Evolutionary conservation across 2,113 vertebrate species (phyloP).

Genomic region (Setophaga petechia): DNA sequence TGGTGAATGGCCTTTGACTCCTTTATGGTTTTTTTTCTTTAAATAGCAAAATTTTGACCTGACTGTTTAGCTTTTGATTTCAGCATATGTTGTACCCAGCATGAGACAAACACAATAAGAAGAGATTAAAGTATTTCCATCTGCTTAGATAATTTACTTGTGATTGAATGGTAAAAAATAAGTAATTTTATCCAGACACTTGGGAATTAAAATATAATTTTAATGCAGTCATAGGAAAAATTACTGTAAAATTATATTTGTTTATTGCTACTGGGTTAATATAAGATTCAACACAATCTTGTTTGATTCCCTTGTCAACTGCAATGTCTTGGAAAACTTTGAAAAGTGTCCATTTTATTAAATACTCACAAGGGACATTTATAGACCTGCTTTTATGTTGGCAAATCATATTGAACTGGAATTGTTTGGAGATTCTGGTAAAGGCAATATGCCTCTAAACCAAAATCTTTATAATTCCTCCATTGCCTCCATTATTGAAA

Average conservation of each 20-base stretch:
- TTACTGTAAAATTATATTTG: not conserved
- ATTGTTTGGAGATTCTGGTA: not conserved
- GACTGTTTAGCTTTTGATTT: not conserved
- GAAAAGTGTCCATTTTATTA: not conserved
- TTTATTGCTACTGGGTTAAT: not conserved
- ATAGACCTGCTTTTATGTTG: not conserved
- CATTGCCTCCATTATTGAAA: not conserved
- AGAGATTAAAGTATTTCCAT: not conserved
- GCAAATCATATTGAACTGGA: not conserved
- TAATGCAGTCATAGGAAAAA: not conserved
- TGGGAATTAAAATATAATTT: not conserved
- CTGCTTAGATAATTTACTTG: not conserved
- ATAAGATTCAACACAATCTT: not conserved
- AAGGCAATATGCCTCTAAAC: not conserved
- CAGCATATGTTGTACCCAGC: not conserved
- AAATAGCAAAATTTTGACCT: not conserved
- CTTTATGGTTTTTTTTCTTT: not conserved
- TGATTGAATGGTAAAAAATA: not conserved
- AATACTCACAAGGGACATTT: not conserved
- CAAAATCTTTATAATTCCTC: not conserved
- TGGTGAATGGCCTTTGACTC: not conserved
- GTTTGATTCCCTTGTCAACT: not conserved
- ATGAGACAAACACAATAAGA: not conserved
- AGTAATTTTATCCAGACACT: not conserved
- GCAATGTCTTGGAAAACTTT: not conserved